Evolutionary conservation across 2,113 vertebrate genomes (phyloP), one percentile per base, ranked within the genome.

Genomic region (Myrmophylax atrothorax): DNA sequence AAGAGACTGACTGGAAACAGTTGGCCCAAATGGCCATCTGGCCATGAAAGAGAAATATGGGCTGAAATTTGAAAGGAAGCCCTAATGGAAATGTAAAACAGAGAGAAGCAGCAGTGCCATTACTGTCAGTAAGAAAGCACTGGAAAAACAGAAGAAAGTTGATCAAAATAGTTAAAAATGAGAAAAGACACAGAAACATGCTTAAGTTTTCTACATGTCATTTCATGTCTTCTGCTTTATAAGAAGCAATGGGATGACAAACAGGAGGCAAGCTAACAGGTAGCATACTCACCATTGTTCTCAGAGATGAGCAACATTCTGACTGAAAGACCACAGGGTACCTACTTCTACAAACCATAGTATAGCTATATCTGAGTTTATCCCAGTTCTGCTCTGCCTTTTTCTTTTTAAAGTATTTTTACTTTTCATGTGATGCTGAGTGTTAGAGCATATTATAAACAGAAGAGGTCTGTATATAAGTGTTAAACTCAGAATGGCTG

Each of bases 11-110:
- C 69, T 83, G 33, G 37, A 84, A 87, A 53, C 5, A 0, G 59
- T 35, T 96, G 74, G 82, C 92, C 88, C 88, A 94, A 91, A 95
- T 70, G 75, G 53, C 59, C 63, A 92, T 33, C 60, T 70, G 42
- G 46, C 93, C 93, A 89, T 79, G 52, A 75, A 84, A 38, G 60
- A 90, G 31, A 92, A 88, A 88, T 25, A 49, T 0, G 35, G 42
- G 24, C 50, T 84, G 23, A 29, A 63, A 56, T 50, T 23, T 59
- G 28, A 62, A 70, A 78, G 18, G 24, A 95, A 80, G 44, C 69
- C 26, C 59, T 74, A 91, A 91, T 14, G 53, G 58, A 91, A 93
- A 85, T 24, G 10, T 22, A 37, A 72, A 74, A 10, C 29, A 69
- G 25, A 74, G 9, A 42, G 52, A 78, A 59, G 25, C 18, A 69